A percentile compares a stretch with the other conserved stretches of the same genome.
Conservation (phyloP, 2,888 invertebrate genomes). For the Galeopsomyia nigrocyanea region DNA sequence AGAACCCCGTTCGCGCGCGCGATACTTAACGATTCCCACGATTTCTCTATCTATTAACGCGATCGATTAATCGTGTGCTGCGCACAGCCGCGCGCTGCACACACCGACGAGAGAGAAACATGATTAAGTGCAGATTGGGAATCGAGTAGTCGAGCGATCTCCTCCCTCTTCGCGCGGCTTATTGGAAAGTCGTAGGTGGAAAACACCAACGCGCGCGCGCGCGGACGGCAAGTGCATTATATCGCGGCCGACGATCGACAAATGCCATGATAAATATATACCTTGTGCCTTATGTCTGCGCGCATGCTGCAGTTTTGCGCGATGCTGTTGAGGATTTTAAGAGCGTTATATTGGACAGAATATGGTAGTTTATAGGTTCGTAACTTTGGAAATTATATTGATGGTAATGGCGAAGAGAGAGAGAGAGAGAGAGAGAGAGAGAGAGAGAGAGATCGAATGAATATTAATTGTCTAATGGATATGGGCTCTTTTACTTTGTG, state of each 20-base stretch:
- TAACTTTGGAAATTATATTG: too few relatives aligned
- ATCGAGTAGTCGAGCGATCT: conserved; percentile 43
- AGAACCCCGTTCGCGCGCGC: background rate
- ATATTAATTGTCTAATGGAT: conserved; percentile 35
- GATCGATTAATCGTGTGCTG: conserved; percentile 53
- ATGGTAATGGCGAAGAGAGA: background rate
- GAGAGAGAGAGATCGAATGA: conserved; percentile 23
- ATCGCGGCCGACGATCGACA: conserved; percentile 35
- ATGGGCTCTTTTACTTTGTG: background rate
- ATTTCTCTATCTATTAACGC: conserved; percentile 55
- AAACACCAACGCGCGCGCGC: conserved; percentile 5
- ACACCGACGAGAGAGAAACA: conserved; percentile 27
- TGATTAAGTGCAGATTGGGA: conserved; percentile 51
- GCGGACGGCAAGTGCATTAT: conserved; percentile 37
- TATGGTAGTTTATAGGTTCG: too few relatives aligned
- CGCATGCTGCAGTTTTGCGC: too few relatives aligned
- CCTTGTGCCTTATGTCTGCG: too few relatives aligned
- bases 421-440: background rate
- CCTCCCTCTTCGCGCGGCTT: background rate
- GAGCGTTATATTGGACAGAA: too few relatives aligned
- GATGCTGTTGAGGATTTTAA: too few relatives aligned
- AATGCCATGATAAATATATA: conserved; percentile 35
- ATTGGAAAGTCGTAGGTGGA: conserved; percentile 43
- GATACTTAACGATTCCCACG: conserved; percentile 53
- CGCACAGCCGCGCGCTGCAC: background rate